Base-by-base conservation (phyloP, 2,888 invertebrate genomes). In the Cephus rjabovi region DNA sequence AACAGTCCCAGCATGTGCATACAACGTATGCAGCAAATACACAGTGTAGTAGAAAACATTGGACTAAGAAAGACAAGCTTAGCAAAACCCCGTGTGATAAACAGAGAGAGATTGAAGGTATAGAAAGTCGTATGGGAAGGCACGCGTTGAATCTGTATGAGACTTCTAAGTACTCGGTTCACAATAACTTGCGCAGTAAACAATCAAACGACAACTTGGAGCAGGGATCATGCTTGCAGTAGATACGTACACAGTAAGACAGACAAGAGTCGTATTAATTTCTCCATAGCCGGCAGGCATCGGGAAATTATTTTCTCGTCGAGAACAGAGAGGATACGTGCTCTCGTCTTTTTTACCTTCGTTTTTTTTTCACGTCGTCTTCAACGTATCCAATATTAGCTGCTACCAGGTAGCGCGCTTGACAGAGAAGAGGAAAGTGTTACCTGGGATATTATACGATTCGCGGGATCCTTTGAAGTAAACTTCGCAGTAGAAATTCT, bases 231-330 rank as follows among this genome's bases (percentile, higher is more conserved):
- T 69, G 37, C 76, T 40, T 11, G 73, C 37, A 31, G 12, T 31
- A 35, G 35, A 40, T 40, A 40, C 40, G 40, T 75, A 71, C 4
- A 75, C 34, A 31, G 12, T 31, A 37, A 37, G 75, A 34, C 74
- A 81, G 79, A 85, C 84, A 85, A 83, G 83, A 84, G 83, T 84
- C 83, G 86, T 87, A 87, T 87, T 87, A 87, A 87, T 87, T 87
- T 86, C 85, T 83, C 81, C 79, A 77, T 81, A 81, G 83, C 74
- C 86, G 73, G 82, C 79, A 80, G 83, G 84, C 82, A 82, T 79
- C 78, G 80, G 77, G 77, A 79, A 83, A 85, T 87, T 83, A 83
- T 85, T 86, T 82, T 81, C 81, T 78, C 77, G 82, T 83, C 71
- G 81, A 74, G 76, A 79, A 76, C 79, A 79, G 81, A 80, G 80